phyloP scores from a whole-genome alignment of 1,140 invertebrate species.

The Drosophila leontia region DNA sequence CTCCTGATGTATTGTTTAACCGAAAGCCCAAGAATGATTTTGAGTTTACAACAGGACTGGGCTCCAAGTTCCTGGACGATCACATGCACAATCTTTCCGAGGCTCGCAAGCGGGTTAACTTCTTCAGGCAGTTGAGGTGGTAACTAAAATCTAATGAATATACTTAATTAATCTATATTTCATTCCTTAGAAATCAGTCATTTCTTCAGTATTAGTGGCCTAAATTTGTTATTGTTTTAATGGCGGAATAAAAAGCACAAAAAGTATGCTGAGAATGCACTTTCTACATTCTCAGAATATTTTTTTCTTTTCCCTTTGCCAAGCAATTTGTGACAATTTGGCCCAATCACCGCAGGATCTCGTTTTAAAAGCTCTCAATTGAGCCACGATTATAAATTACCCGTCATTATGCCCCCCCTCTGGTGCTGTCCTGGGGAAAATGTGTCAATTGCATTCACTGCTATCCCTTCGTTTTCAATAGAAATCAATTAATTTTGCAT shows the following conservation, averaged over 20 bases:
- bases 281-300: too few relatives aligned
- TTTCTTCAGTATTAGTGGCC: conserved; percentile 50
- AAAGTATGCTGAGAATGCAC: too few relatives aligned
- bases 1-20: conserved; percentile 64
- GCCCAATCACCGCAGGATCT: conserved; percentile 37
- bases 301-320: conserved; percentile 12
- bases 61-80: conserved; percentile 69
- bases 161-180: not conserved
- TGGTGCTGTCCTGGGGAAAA: conserved; percentile 21
- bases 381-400: conserved; percentile 63
- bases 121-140: conserved; percentile 66
- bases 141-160: not conserved
- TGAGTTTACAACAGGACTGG: conserved; percentile 51
- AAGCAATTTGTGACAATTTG: conserved; percentile 63
- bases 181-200: conserved; percentile 54
- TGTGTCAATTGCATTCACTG: conserved; percentile 63
- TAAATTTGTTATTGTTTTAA: not conserved
- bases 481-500: conserved; percentile 82
- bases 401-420: conserved; percentile 19
- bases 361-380: conserved; percentile 34
- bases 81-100: conserved; percentile 64
- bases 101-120: conserved; percentile 59
- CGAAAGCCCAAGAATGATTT: conserved; percentile 68
- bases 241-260: conserved; percentile 7
- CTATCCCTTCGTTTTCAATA: conserved; percentile 57